A percentile compares a stretch with the other conserved stretches of the same genome.
Conservation (phyloP, 2,888 invertebrate genomes). For the Sturmia bella region DNA sequence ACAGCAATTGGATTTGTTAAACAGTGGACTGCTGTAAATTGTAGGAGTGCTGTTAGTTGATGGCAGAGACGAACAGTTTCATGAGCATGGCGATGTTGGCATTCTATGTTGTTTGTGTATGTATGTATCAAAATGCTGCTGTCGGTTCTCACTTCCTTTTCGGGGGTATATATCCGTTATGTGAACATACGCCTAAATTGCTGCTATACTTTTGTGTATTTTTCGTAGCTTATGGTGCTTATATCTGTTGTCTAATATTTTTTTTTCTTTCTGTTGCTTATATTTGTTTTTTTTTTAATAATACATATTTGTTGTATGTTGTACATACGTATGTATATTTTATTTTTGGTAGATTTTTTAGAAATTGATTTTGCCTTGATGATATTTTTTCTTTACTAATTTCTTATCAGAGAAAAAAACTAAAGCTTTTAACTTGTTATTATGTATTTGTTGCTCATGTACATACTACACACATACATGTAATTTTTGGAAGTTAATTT, state of each 20-base stretch:
- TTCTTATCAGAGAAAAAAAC: constrained; percentile 9
- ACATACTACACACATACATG: background rate
- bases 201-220: constrained; percentile 41
- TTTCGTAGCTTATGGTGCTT: constrained; percentile 45
- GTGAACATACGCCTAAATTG: constrained; percentile 44
- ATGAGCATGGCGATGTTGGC: too few relatives aligned
- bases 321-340: constrained; percentile 23
- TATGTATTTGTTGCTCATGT: constrained; percentile 34
- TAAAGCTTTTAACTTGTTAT: constrained; percentile 22
- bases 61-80: background rate
- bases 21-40: constrained; percentile 8
- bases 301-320: constrained; percentile 13
- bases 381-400: constrained; percentile 9
- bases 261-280: constrained; percentile 16
- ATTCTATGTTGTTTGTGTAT: background rate
- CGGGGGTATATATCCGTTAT: constrained; percentile 63
- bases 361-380: constrained; percentile 24
- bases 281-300: background rate
- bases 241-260: constrained; percentile 60
- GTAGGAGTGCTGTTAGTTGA: constrained; percentile 37
- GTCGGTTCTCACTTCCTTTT: constrained; percentile 66
- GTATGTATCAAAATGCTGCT: constrained; percentile 28
- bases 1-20: constrained; percentile 23
- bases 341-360: constrained; percentile 42
- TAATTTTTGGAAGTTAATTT: constrained; percentile 37